Percentiles rank a stretch among this genome's conserved stretches.
These are phyloP conservation scores for Rhipidura dahli DNA, from an alignment of 2,113 vertebrate species.

Conservation along the genomic window DNA sequence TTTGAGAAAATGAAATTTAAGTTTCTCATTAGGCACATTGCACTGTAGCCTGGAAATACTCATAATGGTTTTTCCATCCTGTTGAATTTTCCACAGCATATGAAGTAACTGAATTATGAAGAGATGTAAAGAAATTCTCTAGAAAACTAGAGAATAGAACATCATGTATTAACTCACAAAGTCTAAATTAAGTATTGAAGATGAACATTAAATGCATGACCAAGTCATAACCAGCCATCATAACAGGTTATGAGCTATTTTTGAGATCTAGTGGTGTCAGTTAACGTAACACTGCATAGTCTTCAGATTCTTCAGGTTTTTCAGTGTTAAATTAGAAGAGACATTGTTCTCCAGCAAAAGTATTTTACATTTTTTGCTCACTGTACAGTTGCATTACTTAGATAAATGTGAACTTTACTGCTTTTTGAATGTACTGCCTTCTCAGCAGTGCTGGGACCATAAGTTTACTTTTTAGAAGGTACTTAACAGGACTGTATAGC, in stretches of 20 bases:
- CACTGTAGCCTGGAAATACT: conserved; percentile 3
- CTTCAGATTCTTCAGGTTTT: neutral
- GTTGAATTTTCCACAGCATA: conserved; percentile 4
- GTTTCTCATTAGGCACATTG: conserved; percentile 6
- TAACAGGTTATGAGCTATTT: neutral
- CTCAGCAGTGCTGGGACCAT: neutral
- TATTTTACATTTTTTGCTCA: neutral
- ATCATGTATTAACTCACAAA: neutral
- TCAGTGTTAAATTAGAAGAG: neutral
- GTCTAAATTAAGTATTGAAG: neutral
- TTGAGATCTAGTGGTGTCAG: neutral
- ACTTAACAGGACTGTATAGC: neutral
- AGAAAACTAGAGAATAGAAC: neutral
- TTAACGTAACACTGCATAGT: neutral
- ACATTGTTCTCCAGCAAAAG: neutral
- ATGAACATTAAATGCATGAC: neutral
- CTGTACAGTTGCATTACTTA: neutral
- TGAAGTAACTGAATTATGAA: neutral
- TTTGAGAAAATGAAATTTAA: neutral
- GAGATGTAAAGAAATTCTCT: neutral
- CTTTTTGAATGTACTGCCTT: neutral
- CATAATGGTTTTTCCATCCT: neutral
- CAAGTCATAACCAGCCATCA: neutral
- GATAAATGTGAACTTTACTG: neutral
- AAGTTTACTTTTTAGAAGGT: neutral